Conservation (phyloP, 1,140 invertebrate species). For the Drosophila ercepeae region DNA sequence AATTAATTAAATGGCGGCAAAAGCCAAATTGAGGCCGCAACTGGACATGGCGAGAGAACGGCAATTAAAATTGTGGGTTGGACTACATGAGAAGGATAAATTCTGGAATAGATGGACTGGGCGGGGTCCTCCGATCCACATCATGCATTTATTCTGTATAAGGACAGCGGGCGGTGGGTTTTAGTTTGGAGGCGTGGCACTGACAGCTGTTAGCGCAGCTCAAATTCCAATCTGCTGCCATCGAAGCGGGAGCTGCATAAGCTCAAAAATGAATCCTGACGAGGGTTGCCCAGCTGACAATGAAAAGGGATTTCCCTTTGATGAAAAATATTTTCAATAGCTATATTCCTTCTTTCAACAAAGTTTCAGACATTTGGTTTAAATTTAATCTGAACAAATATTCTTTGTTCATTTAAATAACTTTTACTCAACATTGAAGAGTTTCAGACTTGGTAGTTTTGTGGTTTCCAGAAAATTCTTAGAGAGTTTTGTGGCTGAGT, state of each 20-base stretch:
- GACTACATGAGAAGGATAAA: conserved; percentile 32
- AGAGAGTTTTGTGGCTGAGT: not conserved
- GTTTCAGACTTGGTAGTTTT: not conserved
- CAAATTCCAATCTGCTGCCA: conserved; percentile 45
- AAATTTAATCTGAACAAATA: not conserved
- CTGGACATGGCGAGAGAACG: conserved; percentile 29
- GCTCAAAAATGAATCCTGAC: conserved; percentile 13
- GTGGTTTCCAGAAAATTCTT: not conserved
- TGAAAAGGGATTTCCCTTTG: conserved; percentile 21
- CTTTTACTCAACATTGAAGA: conserved; percentile 1
- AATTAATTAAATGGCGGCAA: conserved; percentile 63
- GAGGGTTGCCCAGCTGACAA: conserved; percentile 23
- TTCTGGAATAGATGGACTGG: conserved; percentile 37
- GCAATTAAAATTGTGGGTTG: conserved; percentile 62
- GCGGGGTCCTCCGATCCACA: conserved; percentile 13
- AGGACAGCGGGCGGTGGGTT: not conserved
- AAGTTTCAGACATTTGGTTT: conserved; percentile 8
- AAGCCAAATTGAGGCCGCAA: conserved; percentile 31
- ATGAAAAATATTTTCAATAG: too few relatives aligned
- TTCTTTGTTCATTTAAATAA: not conserved
- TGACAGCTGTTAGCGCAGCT: conserved; percentile 38
- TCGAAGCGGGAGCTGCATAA: conserved; percentile 22
- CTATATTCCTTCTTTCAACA: conserved; percentile 13
- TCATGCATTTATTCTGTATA: conserved; percentile 8
- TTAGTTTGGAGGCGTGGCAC: conserved; percentile 23